Base-by-base conservation (phyloP, 2,888 invertebrate genomes). In the Parnassius orleans region DNA sequence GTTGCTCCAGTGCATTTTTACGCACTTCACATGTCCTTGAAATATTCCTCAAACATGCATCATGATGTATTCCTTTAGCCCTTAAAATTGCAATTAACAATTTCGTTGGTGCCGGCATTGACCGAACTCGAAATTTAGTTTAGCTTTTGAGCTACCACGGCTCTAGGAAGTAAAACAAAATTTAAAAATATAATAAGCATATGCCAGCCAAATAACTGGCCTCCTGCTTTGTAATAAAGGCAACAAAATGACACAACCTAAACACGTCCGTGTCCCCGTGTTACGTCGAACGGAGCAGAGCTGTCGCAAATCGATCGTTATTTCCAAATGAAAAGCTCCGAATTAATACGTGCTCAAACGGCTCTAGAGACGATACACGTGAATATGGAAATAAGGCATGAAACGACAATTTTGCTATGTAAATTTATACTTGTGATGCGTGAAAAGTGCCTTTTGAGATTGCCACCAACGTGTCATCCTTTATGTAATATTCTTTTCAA, bases 341-440 rank as follows among this genome's bases (percentile, higher is more conserved):
- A 58, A 62, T 62, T 62, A 62, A 62, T 53, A 57, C 62, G 62
- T 57, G 57, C 50, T 53, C 53, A 48, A 54, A 62, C 47, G 53
- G 50, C 53, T 44, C 57, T 41, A 46, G 57, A 53, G 57, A 58
- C 52, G 56, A 33, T 11, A 53, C 53, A 19, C 57, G 61, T 47
- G 43, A 62, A 62, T 62, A 62, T 58, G 62, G 53, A 58, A 62
- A 62, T 57, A 53, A 33, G 57, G 58, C 61, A 58, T 66, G 65
- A 63, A 61, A 59, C 63, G 63, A 66, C 63, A 58, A 61, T 63
- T 63, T 61, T 58, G 60, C 61, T 61, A 61, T 63, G 65, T 63
- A 61, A 66, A 66, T 66, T 60, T 61, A 59, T 61, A 59, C 63
- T 61, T 61, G 56, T 52, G 61, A 52, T 61, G 57, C 57, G 57